phyloP scores from a whole-genome alignment of 2,113 vertebrate genomes.

The Tauraco erythrolophus region DNA sequence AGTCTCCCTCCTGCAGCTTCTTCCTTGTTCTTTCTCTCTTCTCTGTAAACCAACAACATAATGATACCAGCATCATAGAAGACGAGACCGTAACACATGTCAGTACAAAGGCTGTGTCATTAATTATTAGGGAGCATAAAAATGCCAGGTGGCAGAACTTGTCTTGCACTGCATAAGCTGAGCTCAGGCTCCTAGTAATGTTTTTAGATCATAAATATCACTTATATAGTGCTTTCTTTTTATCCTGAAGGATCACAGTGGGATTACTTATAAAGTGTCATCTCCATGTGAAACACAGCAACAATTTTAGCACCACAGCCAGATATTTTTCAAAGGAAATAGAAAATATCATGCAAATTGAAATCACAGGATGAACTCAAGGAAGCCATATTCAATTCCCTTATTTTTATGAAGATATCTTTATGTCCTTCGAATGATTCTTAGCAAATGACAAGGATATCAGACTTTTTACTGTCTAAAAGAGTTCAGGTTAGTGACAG shows the following conservation, averaged over 20 bases:
- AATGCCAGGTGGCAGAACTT: background rate
- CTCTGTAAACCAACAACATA: background rate
- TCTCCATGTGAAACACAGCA: background rate
- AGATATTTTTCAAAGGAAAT: background rate
- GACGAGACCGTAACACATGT: background rate
- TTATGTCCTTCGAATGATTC: background rate
- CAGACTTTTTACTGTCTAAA: background rate
- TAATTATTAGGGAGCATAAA: background rate
- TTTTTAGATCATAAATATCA: background rate
- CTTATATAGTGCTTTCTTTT: background rate
- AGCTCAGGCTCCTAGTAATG: background rate
- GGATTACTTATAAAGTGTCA: background rate
- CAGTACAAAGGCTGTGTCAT: background rate
- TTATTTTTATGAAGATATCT: background rate
- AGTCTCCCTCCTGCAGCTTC: background rate
- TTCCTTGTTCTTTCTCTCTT: background rate
- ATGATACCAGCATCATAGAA: background rate
- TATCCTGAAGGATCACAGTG: background rate
- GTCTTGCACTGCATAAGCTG: background rate
- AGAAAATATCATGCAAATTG: background rate
- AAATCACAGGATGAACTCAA: background rate
- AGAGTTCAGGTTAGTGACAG: background rate
- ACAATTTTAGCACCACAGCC: background rate
- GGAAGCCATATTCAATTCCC: background rate
- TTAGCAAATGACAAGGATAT: background rate